Conservation (phyloP, 2,797 vertebrate genomes). For the Catostomus latipinnis region DNA sequence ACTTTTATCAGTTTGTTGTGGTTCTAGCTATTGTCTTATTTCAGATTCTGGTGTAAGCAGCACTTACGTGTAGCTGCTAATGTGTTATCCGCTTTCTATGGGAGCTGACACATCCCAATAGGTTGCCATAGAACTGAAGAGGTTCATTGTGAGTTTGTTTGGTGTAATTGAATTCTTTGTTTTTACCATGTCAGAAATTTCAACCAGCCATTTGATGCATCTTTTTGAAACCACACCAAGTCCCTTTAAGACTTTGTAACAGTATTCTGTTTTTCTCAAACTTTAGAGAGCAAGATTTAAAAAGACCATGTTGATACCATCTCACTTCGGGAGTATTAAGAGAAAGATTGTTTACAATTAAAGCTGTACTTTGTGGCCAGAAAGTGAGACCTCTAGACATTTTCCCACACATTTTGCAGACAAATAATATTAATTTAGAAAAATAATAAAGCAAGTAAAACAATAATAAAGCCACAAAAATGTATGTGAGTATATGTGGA, state of each 20-base stretch:
- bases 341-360: slow-evolving; percentile 9
- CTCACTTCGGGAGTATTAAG: slow-evolving; percentile 19
- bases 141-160: slow-evolving; percentile 55
- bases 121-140: slow-evolving; percentile 43
- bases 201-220: slow-evolving; percentile 44
- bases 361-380: slow-evolving; percentile 23
- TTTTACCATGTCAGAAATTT: slow-evolving; percentile 48
- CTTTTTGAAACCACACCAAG: slow-evolving; percentile 43
- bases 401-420: slow-evolving; percentile 24
- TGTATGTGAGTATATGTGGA: slow-evolving; percentile 6
- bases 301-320: neutral
- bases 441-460: slow-evolving; percentile 22
- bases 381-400: slow-evolving; percentile 24
- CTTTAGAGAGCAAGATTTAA: slow-evolving; percentile 12
- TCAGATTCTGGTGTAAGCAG: slow-evolving; percentile 44
- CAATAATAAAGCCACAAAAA: neutral
- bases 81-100: slow-evolving; percentile 28
- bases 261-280: slow-evolving; percentile 28
- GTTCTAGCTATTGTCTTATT: slow-evolving; percentile 49
- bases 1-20: slow-evolving; percentile 59
- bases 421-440: neutral
- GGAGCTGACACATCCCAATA: slow-evolving; percentile 30
- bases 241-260: slow-evolving; percentile 49
- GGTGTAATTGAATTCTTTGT: slow-evolving; percentile 49
- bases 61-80: neutral